Conservation (phyloP, 2,797 vertebrate species). For the Otolemur crassicaudatus region DNA sequence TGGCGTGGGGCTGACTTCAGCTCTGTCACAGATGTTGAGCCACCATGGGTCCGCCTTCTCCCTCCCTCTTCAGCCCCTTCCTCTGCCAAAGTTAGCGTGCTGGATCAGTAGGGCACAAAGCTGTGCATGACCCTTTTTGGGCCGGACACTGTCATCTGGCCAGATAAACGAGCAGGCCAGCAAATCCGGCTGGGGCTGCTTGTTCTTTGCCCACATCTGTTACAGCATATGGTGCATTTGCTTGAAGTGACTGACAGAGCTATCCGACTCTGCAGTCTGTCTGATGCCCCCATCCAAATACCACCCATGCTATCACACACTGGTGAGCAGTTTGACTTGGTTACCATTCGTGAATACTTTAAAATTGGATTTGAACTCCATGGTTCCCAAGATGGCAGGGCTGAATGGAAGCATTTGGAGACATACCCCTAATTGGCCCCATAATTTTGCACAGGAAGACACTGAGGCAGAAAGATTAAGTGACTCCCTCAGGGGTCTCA, state of each 20-base stretch:
- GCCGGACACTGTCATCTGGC: conserved; percentile 58
- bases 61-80: neutral
- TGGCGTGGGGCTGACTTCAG: neutral
- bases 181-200: conserved; percentile 53
- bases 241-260: conserved; percentile 69
- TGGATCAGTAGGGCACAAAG: conserved; percentile 9
- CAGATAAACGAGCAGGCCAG: conserved; percentile 47
- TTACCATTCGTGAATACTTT: conserved; percentile 65
- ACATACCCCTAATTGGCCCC: neutral
- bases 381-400: neutral
- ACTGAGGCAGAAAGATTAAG: conserved; percentile 1
- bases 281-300: conserved; percentile 69
- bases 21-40: conserved; percentile 46
- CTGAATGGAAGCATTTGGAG: conserved; percentile 6
- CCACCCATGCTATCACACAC: conserved; percentile 38
- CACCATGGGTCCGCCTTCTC: neutral
- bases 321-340: conserved; percentile 35
- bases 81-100: conserved; percentile 24
- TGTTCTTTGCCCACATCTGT: conserved; percentile 67
- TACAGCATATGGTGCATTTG: conserved; percentile 60
- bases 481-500: neutral
- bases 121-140: neutral
- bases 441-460: conserved; percentile 24
- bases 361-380: conserved; percentile 52
- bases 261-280: conserved; percentile 74